Evolutionary conservation across 2,797 vertebrate species (phyloP).

Genomic region (Chanos chanos): DNA sequence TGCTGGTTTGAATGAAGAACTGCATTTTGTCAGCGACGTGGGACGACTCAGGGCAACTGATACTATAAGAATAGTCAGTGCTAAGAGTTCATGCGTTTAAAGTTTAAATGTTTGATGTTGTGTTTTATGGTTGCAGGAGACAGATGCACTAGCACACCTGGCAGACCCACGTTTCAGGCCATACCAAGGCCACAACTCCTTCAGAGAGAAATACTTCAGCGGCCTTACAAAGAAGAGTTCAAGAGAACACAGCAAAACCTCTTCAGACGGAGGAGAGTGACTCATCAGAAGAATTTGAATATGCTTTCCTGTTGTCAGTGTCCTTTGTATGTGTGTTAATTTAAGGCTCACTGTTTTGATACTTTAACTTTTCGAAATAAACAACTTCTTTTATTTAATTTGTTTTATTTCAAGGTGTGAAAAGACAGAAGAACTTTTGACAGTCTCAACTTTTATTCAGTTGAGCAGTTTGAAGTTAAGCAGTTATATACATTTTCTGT

Average conservation of each 20-base stretch:
- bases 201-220: slow-evolving; percentile 97
- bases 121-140: slow-evolving; percentile 72
- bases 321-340: background rate
- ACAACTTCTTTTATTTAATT: slow-evolving; percentile 6
- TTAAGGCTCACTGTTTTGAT: slow-evolving; percentile 4
- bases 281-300: background rate
- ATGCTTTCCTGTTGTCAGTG: background rate
- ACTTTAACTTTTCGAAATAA: background rate
- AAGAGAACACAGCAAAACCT: slow-evolving; percentile 58
- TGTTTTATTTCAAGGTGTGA: slow-evolving; percentile 1
- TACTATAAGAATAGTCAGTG: no score
- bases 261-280: slow-evolving; percentile 48
- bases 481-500: no score
- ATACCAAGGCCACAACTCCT: slow-evolving; percentile 91
- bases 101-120: background rate
- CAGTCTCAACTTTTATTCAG: no score
- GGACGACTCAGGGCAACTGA: no score
- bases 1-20: no score
- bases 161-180: slow-evolving; percentile 71
- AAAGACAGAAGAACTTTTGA: no score
- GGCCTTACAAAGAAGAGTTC: slow-evolving; percentile 84
- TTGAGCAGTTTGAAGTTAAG: no score
- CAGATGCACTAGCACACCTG: slow-evolving; percentile 70
- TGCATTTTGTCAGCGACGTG: no score
- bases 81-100: no score